A percentile compares a stretch with the other conserved stretches of the same genome.
Evolutionary conservation across 2,113 vertebrate species (phyloP).

Genomic region (Natator depressus): DNA sequence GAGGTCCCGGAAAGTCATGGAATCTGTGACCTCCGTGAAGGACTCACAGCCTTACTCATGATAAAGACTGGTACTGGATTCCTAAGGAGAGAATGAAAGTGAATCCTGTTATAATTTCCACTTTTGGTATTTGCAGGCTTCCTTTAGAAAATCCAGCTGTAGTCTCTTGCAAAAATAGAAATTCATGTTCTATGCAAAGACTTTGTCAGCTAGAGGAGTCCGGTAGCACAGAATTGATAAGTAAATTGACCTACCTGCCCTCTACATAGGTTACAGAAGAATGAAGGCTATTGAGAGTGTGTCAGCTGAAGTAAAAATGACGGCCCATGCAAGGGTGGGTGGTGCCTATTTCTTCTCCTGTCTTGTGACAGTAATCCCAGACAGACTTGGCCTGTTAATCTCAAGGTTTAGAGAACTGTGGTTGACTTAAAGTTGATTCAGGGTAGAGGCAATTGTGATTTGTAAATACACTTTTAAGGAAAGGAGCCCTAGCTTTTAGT

Average conservation of each 20-base stretch:
- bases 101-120: not conserved
- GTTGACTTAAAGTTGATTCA: slow-evolving; percentile 3
- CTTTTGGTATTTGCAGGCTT: not conserved
- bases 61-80: not conserved
- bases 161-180: not conserved
- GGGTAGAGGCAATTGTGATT: slow-evolving; percentile 21
- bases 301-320: not conserved
- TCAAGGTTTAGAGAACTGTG: slow-evolving; percentile 3
- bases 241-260: not conserved
- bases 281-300: not conserved
- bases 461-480: slow-evolving; percentile 23
- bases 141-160: not conserved
- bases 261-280: not conserved
- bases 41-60: too few relatives aligned
- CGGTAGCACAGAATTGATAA: not conserved
- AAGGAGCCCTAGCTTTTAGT: slow-evolving; percentile 39
- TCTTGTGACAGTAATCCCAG: not conserved
- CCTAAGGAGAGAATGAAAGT: not conserved
- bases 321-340: not conserved
- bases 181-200: not conserved
- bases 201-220: not conserved
- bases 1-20: too few relatives aligned
- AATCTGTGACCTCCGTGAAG: too few relatives aligned
- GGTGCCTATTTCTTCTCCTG: not conserved
- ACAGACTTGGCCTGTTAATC: not conserved